Evolutionary conservation across 2,888 invertebrate genomes (phyloP).

Genomic region (Phaonia tiefii): DNA sequence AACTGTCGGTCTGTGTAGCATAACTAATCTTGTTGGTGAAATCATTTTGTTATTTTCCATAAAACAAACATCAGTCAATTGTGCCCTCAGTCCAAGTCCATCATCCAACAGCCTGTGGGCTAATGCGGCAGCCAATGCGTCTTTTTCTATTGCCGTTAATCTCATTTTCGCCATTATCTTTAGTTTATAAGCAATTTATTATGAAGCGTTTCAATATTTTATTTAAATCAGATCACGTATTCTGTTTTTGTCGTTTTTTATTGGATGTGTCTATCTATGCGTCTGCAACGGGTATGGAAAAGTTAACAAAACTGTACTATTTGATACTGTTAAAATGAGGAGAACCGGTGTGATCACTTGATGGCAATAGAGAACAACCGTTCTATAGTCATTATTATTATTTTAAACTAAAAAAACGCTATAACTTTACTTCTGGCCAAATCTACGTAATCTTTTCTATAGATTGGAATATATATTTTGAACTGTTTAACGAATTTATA

Average conservation of each 20-base stretch:
- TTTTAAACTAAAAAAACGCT: too few relatives aligned
- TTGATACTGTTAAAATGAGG: too few relatives aligned
- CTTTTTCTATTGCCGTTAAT: slow-evolving; percentile 41
- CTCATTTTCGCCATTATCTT: slow-evolving; percentile 55
- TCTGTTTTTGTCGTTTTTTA: slow-evolving; percentile 42
- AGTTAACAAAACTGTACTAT: too few relatives aligned
- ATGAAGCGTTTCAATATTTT: slow-evolving; percentile 63
- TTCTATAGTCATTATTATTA: too few relatives aligned
- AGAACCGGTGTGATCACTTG: too few relatives aligned
- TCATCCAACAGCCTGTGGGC: not conserved
- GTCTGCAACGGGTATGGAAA: too few relatives aligned
- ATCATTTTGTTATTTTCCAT: slow-evolving; percentile 16
- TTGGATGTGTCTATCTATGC: slow-evolving; percentile 9
- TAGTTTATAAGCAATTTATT: slow-evolving; percentile 60
- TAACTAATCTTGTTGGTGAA: slow-evolving; percentile 2
- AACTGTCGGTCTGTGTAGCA: too few relatives aligned
- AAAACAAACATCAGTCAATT: slow-evolving; percentile 21
- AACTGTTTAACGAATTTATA: too few relatives aligned
- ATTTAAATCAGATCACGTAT: slow-evolving; percentile 65
- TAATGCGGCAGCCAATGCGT: slow-evolving; percentile 34
- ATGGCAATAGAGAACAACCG: too few relatives aligned
- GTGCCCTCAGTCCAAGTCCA: not conserved
- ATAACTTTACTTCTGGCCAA: too few relatives aligned
- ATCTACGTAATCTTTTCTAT: too few relatives aligned
- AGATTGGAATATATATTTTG: too few relatives aligned